Evolutionary conservation across 2,113 vertebrate species (phyloP).

Genomic region (Saguinus imperator): DNA sequence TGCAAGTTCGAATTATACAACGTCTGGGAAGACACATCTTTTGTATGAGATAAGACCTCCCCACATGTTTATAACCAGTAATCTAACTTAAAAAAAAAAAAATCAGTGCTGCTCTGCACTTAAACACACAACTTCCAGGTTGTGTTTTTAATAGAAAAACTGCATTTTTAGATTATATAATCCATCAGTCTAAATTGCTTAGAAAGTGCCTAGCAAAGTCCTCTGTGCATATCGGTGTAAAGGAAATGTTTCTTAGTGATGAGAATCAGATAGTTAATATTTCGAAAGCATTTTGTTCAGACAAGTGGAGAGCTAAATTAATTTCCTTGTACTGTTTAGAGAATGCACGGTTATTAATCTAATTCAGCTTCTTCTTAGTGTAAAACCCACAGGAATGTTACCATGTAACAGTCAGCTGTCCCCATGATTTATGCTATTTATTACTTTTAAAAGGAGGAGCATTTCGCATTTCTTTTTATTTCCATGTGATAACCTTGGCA

Average conservation of each 20-base stretch:
- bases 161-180: conserved; percentile 51
- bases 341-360: conserved; percentile 65
- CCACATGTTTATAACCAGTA: conserved; percentile 51
- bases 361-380: conserved; percentile 50
- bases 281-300: conserved; percentile 64
- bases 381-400: conserved; percentile 53
- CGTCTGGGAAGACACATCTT: conserved; percentile 19
- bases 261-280: conserved; percentile 68
- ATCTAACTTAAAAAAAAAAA: conserved; percentile 37
- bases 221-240: conserved; percentile 32
- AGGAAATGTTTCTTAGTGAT: conserved; percentile 58
- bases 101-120: background rate
- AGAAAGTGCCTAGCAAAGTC: conserved; percentile 56
- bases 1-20: conserved; percentile 44
- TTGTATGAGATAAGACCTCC: conserved; percentile 54
- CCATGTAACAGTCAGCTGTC: conserved; percentile 72
- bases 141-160: conserved; percentile 64
- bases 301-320: conserved; percentile 58
- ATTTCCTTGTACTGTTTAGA: conserved; percentile 62
- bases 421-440: conserved; percentile 74
- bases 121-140: conserved; percentile 60
- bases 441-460: conserved; percentile 78
- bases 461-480: conserved; percentile 74
- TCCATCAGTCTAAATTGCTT: conserved; percentile 60
- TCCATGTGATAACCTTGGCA: conserved; percentile 71